These are phyloP conservation scores for Lepidochrysops patricia DNA, from an alignment of 2,888 invertebrate species.

Conservation along the genomic window DNA sequence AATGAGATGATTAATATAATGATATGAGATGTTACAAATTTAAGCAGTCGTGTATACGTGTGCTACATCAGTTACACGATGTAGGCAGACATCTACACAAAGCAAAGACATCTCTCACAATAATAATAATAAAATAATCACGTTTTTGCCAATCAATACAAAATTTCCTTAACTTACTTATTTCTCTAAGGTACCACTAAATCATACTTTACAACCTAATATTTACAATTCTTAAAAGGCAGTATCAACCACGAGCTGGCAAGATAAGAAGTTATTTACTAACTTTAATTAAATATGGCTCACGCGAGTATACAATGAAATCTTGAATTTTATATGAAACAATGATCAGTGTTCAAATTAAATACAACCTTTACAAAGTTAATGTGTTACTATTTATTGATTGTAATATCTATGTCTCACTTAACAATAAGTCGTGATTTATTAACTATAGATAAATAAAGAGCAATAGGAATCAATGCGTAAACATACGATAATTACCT, in stretches of 20 bases:
- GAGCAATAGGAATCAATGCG: conserved; percentile 8
- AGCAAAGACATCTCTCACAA: conserved; percentile 24
- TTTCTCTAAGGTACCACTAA: conserved; percentile 30
- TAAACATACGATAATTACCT: conserved; percentile 30
- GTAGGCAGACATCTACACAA: conserved; percentile 69
- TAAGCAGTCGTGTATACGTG: conserved; percentile 64
- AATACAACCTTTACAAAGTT: neutral
- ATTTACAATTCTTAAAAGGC: conserved; percentile 65
- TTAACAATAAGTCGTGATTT: neutral
- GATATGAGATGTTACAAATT: conserved; percentile 6
- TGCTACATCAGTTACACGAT: conserved; percentile 67
- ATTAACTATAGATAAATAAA: neutral
- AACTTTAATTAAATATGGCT: conserved; percentile 68
- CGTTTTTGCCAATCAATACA: conserved; percentile 4
- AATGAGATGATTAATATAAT: conserved; percentile 2
- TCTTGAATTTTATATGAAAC: neutral
- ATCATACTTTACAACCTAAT: conserved; percentile 30
- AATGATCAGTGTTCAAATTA: neutral
- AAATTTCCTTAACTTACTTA: neutral
- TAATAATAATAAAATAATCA: neutral
- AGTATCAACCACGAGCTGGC: conserved; percentile 70
- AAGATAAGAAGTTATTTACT: conserved; percentile 69
- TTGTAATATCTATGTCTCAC: neutral
- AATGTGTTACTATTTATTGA: neutral
- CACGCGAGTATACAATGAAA: conserved; percentile 28